These are phyloP conservation scores for Paelopatides confundens DNA, from an alignment of 53 echinoderm and acorn worm species.

Conservation along the genomic window DNA sequence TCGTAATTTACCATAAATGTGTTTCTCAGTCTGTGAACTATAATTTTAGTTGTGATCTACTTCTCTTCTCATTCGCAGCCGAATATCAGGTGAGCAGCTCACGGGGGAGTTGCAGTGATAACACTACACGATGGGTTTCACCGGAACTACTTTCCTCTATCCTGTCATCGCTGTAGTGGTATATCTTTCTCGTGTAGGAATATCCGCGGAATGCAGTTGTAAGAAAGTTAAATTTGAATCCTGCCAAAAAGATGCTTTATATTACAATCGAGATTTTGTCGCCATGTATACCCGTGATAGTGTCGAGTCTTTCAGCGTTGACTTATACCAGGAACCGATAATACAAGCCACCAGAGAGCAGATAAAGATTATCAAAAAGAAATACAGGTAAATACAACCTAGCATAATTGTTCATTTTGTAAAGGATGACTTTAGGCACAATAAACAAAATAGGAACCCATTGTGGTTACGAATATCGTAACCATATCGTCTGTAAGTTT, in stretches of 20 bases:
- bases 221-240: background rate
- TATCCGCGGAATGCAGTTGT: background rate
- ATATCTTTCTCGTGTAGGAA: background rate
- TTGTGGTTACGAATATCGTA: too few relatives aligned
- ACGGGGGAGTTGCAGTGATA: background rate
- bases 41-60: too few relatives aligned
- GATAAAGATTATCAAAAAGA: background rate
- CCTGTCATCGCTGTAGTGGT: background rate
- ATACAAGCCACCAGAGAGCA: constrained; percentile 8
- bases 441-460: too few relatives aligned
- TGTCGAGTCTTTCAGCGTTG: constrained; percentile 30
- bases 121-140: background rate
- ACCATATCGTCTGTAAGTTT: too few relatives aligned
- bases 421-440: too few relatives aligned
- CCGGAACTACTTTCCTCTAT: background rate
- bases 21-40: too few relatives aligned
- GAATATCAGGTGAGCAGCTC: background rate
- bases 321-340: constrained; percentile 18
- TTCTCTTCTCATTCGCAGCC: background rate
- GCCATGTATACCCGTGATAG: background rate
- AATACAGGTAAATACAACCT: background rate
- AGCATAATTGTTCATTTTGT: background rate
- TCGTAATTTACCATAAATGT: too few relatives aligned
- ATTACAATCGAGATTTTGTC: background rate
- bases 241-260: constrained; percentile 22